Percentiles rank a stretch among this genome's conserved stretches.
phyloP scores from a whole-genome alignment of 2,113 vertebrate genomes.

The Passer domesticus region DNA sequence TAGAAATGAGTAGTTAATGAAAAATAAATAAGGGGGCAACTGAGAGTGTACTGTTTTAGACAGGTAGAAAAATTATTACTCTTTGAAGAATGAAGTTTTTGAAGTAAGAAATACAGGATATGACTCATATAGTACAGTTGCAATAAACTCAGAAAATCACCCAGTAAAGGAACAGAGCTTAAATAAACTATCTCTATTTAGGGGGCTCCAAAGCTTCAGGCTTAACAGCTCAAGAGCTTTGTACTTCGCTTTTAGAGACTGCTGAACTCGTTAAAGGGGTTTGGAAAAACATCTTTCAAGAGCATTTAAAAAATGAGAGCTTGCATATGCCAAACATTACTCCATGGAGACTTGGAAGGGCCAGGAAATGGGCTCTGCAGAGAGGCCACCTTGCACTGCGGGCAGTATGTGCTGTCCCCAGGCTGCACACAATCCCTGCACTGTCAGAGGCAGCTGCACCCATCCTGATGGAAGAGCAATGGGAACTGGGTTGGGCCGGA shows the following conservation, averaged over 20 bases:
- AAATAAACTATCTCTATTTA: background rate
- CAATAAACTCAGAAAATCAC: background rate
- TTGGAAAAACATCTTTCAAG: background rate
- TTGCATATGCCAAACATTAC: background rate
- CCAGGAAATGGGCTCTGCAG: background rate
- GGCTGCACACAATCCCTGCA: background rate
- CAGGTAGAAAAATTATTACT: background rate
- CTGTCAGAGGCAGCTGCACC: background rate
- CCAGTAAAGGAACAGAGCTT: background rate
- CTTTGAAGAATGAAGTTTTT: background rate
- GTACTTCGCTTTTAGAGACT: background rate
- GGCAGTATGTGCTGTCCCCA: background rate
- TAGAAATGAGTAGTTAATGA: background rate
- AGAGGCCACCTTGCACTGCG: background rate
- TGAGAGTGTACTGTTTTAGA: background rate
- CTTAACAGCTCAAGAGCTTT: background rate
- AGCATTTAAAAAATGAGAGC: background rate
- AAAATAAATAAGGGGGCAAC: background rate
- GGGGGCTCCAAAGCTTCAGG: background rate
- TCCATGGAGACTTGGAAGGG: background rate
- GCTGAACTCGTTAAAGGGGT: background rate
- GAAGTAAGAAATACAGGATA: background rate
- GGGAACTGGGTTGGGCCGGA: background rate
- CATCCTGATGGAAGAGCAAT: background rate
- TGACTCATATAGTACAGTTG: fast-evolving